A percentile compares a stretch with the other conserved stretches of the same genome.
Evolutionary conservation across 2,888 invertebrate genomes (phyloP).

Genomic region (Heliconius hortense): DNA sequence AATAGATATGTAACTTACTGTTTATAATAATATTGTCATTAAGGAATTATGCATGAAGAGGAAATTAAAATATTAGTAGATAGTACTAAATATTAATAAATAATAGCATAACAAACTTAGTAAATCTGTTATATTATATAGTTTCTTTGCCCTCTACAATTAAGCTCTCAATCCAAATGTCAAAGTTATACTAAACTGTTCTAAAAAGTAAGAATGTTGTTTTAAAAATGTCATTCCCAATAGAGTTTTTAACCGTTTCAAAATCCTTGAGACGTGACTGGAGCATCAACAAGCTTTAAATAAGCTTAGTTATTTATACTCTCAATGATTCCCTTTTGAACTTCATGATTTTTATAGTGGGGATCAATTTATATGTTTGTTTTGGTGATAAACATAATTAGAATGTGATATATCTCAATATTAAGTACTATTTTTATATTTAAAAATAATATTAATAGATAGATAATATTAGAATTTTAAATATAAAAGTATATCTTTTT

Average conservation of each 20-base stretch:
- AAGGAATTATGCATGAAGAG: too few relatives aligned
- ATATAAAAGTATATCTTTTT: too few relatives aligned
- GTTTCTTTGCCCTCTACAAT: slow-evolving; percentile 8
- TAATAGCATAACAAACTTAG: neutral
- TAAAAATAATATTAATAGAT: neutral
- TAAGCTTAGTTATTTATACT: slow-evolving; percentile 71
- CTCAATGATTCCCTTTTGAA: slow-evolving; percentile 69
- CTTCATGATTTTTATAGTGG: slow-evolving; percentile 58
- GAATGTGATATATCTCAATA: slow-evolving; percentile 28
- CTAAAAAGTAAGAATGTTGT: slow-evolving; percentile 37
- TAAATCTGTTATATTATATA: neutral
- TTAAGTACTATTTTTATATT: neutral
- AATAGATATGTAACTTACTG: too few relatives aligned
- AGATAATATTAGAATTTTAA: too few relatives aligned
- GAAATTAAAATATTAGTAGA: too few relatives aligned
- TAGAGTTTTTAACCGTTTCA: slow-evolving; percentile 78
- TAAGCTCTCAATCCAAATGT: slow-evolving; percentile 45
- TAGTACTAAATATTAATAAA: too few relatives aligned
- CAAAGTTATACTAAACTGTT: neutral
- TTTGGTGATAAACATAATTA: slow-evolving; percentile 47
- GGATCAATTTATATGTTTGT: slow-evolving; percentile 56
- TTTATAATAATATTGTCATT: too few relatives aligned
- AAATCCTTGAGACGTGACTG: slow-evolving; percentile 79
- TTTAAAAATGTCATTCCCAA: slow-evolving; percentile 78
- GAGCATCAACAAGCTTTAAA: slow-evolving; percentile 77